Conservation (phyloP, 2,888 invertebrate species). For the Drosophila eohydei region DNA sequence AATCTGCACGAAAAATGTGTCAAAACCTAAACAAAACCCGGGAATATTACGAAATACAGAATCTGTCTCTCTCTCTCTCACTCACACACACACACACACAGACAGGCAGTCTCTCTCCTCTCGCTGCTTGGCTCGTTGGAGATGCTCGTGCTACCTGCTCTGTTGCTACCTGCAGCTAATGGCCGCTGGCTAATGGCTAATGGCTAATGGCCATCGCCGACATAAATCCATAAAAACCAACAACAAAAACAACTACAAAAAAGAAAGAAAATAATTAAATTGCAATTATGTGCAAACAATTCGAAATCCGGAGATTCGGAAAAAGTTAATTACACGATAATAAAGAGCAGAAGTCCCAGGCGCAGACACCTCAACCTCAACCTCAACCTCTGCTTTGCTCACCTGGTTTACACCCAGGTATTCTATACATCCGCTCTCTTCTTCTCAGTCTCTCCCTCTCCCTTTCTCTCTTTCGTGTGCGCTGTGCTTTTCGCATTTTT, state of each 20-base stretch:
- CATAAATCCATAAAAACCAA: constrained; percentile 72
- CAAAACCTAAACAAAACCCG: constrained; percentile 64
- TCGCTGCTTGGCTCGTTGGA: not conserved
- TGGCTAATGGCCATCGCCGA: constrained; percentile 48
- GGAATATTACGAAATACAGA: constrained; percentile 16
- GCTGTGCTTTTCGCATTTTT: constrained; percentile 6
- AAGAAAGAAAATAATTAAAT: constrained; percentile 74
- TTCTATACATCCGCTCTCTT: constrained; percentile 16
- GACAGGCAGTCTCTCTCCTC: too few species aligned
- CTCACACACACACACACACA: not conserved
- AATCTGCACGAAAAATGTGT: constrained; percentile 60
- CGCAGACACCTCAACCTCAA: constrained; percentile 6
- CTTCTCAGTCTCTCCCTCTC: not conserved
- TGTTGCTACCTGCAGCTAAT: constrained; percentile 21
- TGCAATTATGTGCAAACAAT: constrained; percentile 80
- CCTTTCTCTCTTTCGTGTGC: not conserved
- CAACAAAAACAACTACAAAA: constrained; percentile 10
- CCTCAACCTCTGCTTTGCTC: not conserved
- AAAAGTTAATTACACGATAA: constrained; percentile 80
- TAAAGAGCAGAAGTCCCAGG: constrained; percentile 63
- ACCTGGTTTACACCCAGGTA: constrained; percentile 1
- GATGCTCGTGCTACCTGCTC: constrained; percentile 31
- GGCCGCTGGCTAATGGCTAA: constrained; percentile 52
- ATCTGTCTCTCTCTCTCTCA: constrained; percentile 1
- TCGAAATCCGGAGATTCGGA: constrained; percentile 79